Evolutionary conservation across 2,113 vertebrate genomes (phyloP).

Genomic region (Neolamprologus toae): DNA sequence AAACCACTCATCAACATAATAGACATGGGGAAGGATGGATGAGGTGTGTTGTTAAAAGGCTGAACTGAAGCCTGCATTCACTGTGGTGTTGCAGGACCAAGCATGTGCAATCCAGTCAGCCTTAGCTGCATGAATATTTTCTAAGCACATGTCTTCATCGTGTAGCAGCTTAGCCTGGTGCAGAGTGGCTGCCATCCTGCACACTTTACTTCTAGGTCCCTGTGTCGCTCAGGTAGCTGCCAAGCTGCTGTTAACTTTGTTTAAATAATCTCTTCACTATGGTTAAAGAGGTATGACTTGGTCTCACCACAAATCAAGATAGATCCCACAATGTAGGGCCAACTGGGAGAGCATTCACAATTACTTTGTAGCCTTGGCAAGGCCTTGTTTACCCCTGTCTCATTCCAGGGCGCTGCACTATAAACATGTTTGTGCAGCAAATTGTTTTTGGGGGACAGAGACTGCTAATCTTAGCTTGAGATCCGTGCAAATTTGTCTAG

Average conservation of each 20-base stretch:
- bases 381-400: constrained; percentile 23
- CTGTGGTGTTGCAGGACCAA: neutral
- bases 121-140: neutral
- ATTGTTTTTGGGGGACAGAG: constrained; percentile 33
- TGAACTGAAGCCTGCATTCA: neutral
- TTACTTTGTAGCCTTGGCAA: constrained; percentile 7
- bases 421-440: constrained; percentile 40
- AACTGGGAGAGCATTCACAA: neutral
- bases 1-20: constrained; percentile 27
- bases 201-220: neutral
- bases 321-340: constrained; percentile 9
- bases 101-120: neutral
- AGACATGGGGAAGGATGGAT: constrained; percentile 11
- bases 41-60: neutral
- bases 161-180: neutral
- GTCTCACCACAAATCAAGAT: constrained; percentile 37
- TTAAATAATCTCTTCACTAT: neutral
- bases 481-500: neutral
- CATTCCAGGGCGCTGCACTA: neutral
- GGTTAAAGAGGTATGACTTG: neutral
- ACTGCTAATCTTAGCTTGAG: constrained; percentile 11
- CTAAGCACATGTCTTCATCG: neutral
- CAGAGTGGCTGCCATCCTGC: neutral
- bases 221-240: neutral
- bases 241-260: neutral